phyloP scores from a whole-genome alignment of 2,113 vertebrate genomes.

The Dipodomys spectabilis region DNA sequence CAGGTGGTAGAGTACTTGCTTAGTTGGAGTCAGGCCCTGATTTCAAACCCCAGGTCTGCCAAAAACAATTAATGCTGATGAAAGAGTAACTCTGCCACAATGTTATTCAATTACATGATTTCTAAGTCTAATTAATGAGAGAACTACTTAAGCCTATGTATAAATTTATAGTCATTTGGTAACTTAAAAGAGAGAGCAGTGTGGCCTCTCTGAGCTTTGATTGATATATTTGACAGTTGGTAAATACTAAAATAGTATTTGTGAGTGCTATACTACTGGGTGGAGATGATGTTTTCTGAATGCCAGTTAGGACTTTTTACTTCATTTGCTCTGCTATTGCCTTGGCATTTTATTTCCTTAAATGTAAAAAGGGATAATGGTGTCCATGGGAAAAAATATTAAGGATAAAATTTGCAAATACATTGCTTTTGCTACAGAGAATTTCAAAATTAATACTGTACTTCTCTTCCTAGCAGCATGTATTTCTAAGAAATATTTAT shows the following conservation, averaged over 20 bases:
- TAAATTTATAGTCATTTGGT: too few relatives aligned
- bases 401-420: neutral
- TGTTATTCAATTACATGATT: neutral
- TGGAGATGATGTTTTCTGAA: neutral
- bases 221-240: neutral
- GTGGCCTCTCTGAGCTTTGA: neutral
- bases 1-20: too few relatives aligned
- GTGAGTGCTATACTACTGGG: neutral
- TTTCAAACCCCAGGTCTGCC: too few relatives aligned
- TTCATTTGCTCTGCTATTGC: neutral
- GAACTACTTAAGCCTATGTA: too few relatives aligned
- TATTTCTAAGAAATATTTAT: conserved; percentile 39
- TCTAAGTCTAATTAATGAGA: neutral
- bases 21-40: too few relatives aligned
- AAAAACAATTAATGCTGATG: neutral
- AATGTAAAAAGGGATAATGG: neutral
- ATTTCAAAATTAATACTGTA: conserved; percentile 51
- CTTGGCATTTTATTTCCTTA: neutral
- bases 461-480: neutral
- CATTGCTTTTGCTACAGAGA: neutral
- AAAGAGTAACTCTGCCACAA: neutral
- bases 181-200: neutral
- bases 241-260: neutral
- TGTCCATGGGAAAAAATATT: neutral
- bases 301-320: neutral